Evolutionary conservation across 2,888 invertebrate genomes (phyloP), one percentile per base, ranked within the genome.

Genomic region (Choreutis nemorana): DNA sequence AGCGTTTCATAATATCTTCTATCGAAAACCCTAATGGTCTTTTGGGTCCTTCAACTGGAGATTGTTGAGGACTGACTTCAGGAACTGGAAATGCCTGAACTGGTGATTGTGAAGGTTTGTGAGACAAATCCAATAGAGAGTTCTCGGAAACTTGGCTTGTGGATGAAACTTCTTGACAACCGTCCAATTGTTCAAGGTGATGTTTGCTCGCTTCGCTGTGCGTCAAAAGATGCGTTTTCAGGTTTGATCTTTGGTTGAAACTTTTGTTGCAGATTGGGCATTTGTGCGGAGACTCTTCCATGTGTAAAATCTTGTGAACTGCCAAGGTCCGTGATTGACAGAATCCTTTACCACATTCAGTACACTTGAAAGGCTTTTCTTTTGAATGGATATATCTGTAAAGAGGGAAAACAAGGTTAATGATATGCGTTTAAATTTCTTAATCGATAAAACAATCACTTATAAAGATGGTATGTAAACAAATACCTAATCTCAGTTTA

Each of bases 281-380:
- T 60, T 94, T 94, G 66, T 94, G 94, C 0, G 94, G 93, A 3
- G 93, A 92, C 65, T 95, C 94, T 67, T 95, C 94, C 85, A 92
- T 84, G 60, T 96, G 96, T 15, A 95, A 85, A 40, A 95, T 93
- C 66, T 91, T 92, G 78, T 98, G 98, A 2, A 97, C 97, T 1
- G 97, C 95, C 42, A 98, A 78, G 0, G 98, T 98, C 28, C 98
- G 83, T 12, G 94, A 93, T 61, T 98, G 98, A 63, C 98, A 99
- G 73, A 99, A 98, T 3, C 98, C 98, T 73, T 98, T 98, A 24
- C 96, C 96, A 65, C 98, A 98, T 49, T 96, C 92, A 3, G 84
- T 86, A 67, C 98, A 99, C 59, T 96, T 97, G 79, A 97, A 98
- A 0, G 98, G 98, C 65, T 98, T 98, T 71, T 97, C 96, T 61